These are phyloP conservation scores for Amorpha juglandis DNA, from an alignment of 2,888 invertebrate genomes.

Conservation along the genomic window DNA sequence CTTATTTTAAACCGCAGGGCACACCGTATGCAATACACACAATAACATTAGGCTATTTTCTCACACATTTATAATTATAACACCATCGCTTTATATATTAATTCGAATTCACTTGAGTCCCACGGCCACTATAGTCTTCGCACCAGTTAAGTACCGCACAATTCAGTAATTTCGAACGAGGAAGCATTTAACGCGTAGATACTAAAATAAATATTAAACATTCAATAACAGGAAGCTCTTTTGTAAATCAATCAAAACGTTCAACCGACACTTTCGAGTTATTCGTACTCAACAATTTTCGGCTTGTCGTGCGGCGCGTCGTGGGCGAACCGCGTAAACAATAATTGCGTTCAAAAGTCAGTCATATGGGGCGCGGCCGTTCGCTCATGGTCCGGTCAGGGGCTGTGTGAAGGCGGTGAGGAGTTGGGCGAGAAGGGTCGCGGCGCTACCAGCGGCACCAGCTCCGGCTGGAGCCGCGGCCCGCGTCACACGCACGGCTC, in stretches of 20 bases:
- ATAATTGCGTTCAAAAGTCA: slow-evolving; percentile 60
- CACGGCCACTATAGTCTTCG: slow-evolving; percentile 33
- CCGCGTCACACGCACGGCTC: slow-evolving; percentile 79
- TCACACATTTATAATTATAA: slow-evolving; percentile 51
- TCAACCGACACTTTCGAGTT: slow-evolving; percentile 23
- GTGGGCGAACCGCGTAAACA: slow-evolving; percentile 25
- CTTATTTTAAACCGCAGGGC: slow-evolving; percentile 49
- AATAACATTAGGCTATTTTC: slow-evolving; percentile 52
- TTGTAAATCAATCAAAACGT: slow-evolving; percentile 39
- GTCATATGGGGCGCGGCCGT: slow-evolving; percentile 64
- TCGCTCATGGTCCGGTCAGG: slow-evolving; percentile 67
- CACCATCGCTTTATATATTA: slow-evolving; percentile 50
- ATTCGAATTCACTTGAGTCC: slow-evolving; percentile 39
- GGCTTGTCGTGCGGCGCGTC: neutral
- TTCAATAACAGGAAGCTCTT: slow-evolving; percentile 57
- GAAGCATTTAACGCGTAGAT: slow-evolving; percentile 40
- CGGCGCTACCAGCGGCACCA: slow-evolving; percentile 77
- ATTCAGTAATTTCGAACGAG: slow-evolving; percentile 48
- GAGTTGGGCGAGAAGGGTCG: slow-evolving; percentile 49
- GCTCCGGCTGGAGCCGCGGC: slow-evolving; percentile 82
- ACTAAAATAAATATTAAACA: slow-evolving; percentile 43
- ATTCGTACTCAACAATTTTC: slow-evolving; percentile 30
- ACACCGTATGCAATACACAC: slow-evolving; percentile 51
- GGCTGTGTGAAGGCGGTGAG: slow-evolving; percentile 44
- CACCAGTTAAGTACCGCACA: slow-evolving; percentile 21